Percentiles rank a stretch among this genome's conserved stretches.
These are phyloP conservation scores for Oopsacas minuta DNA, from an alignment of 37 sponge, comb jelly and placozoan genomes.

Conservation along the genomic window DNA sequence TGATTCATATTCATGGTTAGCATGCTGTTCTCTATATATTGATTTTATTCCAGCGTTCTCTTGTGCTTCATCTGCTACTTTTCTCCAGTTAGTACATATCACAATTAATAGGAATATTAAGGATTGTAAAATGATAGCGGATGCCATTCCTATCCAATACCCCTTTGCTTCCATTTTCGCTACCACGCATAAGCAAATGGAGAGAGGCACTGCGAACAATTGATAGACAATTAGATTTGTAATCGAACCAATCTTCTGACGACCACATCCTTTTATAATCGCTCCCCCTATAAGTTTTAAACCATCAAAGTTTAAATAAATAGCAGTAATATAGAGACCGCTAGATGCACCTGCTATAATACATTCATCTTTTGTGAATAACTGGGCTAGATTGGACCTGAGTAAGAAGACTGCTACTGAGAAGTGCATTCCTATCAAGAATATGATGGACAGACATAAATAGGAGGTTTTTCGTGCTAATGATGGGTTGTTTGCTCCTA, in stretches of 20 bases:
- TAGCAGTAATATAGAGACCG: neutral
- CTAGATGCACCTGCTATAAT: neutral
- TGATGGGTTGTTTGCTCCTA: slow-evolving; percentile 6
- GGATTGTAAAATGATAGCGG: neutral
- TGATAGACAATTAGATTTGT: neutral
- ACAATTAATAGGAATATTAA: neutral
- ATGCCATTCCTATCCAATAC: neutral
- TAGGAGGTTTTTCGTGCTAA: neutral
- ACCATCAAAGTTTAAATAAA: neutral
- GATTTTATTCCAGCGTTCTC: neutral
- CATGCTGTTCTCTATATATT: neutral
- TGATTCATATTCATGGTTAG: neutral
- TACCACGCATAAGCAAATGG: neutral
- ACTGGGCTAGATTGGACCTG: neutral
- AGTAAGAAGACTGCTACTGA: neutral
- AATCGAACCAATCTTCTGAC: neutral
- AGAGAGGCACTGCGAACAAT: neutral
- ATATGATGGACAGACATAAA: neutral
- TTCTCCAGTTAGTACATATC: neutral
- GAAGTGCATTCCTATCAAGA: neutral
- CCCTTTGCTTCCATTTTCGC: neutral
- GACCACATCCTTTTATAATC: neutral
- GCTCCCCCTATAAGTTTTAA: neutral
- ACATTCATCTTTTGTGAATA: neutral
- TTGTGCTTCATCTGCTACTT: neutral